phyloP scores from a whole-genome alignment of 2,888 invertebrate species.

The Cotesia congregata region DNA sequence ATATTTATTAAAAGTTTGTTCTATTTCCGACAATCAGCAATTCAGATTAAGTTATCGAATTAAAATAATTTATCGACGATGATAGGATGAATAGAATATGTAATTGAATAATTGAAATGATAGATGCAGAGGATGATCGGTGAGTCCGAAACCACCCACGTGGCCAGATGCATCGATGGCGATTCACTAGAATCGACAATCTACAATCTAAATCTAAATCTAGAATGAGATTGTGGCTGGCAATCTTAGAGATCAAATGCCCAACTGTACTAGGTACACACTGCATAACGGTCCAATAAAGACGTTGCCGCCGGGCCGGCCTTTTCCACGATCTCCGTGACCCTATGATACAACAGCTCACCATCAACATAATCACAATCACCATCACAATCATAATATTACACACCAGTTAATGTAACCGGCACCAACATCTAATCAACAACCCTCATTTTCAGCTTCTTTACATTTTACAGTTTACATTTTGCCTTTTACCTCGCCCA shows the following conservation, averaged over 20 bases:
- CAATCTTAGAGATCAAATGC: constrained; percentile 40
- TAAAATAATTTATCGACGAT: background rate
- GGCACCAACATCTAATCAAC: background rate
- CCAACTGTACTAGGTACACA: constrained; percentile 25
- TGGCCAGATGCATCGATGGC: constrained; percentile 18
- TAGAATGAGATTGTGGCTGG: constrained; percentile 22
- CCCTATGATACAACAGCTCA: constrained; percentile 14
- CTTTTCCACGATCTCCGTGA: constrained; percentile 41
- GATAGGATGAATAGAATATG: background rate
- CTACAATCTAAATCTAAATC: too few relatives aligned
- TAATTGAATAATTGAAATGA: constrained; percentile 26
- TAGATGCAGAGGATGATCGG: background rate
- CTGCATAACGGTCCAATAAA: constrained; percentile 42
- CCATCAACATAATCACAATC: background rate
- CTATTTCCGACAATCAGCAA: background rate
- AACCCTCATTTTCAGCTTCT: background rate
- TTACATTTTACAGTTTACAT: background rate
- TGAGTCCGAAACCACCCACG: constrained; percentile 33
- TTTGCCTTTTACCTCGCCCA: too few relatives aligned
- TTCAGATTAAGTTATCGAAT: background rate
- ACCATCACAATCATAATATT: too few relatives aligned
- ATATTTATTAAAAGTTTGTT: background rate
- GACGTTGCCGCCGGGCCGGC: constrained; percentile 39
- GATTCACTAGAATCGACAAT: constrained; percentile 34
- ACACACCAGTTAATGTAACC: background rate